Conservation (phyloP, 2,797 vertebrate species). For the Enteromius fasciolatus region DNA sequence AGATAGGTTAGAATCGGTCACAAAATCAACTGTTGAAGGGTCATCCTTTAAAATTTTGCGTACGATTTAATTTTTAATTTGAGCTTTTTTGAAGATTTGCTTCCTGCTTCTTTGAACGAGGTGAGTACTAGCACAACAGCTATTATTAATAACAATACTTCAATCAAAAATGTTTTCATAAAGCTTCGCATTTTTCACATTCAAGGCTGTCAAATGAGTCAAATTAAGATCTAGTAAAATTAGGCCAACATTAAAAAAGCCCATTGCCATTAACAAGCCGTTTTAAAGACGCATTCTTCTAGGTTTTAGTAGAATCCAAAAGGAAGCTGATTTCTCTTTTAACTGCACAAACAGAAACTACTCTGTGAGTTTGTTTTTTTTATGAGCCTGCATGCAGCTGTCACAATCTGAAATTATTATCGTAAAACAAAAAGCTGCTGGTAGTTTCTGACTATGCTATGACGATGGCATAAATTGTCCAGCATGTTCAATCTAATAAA, state of each 20-base stretch:
- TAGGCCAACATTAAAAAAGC: neutral
- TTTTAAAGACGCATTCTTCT: too few relatives aligned
- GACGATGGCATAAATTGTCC: neutral
- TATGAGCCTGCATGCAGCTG: neutral
- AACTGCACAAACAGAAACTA: neutral
- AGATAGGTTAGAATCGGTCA: neutral
- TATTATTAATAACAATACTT: neutral
- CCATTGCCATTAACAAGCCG: too few relatives aligned
- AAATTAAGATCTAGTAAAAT: neutral
- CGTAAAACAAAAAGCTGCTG: slow-evolving; percentile 67
- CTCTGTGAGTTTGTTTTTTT: neutral
- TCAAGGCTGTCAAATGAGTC: neutral
- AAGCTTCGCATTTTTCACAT: neutral
- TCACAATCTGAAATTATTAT: neutral
- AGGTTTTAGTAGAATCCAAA: neutral
- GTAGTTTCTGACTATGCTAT: slow-evolving; percentile 52
- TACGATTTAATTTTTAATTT: too few relatives aligned
- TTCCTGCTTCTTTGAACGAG: neutral
- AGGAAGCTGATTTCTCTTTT: neutral
- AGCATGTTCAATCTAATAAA: slow-evolving; percentile 33
- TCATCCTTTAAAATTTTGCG: neutral
- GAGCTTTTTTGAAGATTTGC: neutral
- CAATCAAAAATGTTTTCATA: neutral
- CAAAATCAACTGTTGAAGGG: neutral
- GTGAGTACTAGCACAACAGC: neutral